Base-by-base conservation (phyloP, 1,140 invertebrate species). In the Bombus terrestris region DNA sequence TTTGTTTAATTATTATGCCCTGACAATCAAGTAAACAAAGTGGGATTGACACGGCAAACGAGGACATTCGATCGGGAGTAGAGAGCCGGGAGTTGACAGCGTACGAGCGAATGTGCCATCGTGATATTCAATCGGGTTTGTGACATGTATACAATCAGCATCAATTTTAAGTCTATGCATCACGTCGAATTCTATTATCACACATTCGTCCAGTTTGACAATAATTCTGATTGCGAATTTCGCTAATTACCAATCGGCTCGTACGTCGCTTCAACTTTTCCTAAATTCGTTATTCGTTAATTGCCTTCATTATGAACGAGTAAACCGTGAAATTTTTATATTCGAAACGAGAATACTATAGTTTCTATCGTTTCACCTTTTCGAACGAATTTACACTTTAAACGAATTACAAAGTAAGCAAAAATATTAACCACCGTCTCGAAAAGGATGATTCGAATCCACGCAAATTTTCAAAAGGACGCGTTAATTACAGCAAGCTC, bases 131-230 rank as follows among this genome's bases (percentile, higher is more conserved):
- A 73, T 53, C n/a, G 41, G 6, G 18, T 53, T 37, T 41, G n/a
- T 2, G 22, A 37, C 35, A 10, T 15, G 75, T 41, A 85, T 77
- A 22, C 47, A 72, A 72, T 72, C 43, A 41, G 75, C 28, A 72
- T 72, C 68, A 73, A 85, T 80, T 80, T 79, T 62, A 72, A 64
- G 74, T 77, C 62, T 37, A 35, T 37, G 73, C n/a, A 13, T 76
- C 64, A 22, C 28, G 22, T 9, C 10, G 35, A 69, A 83, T 57
- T 85, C 53, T 59, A 59, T 72, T 37, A 43, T 0, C 74, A 8
- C 2, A 0, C 22, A 32, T 32, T 32, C 32, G 28, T 1, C 47
- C 39, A 13, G 13, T 10, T 35, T 37, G 68, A 80, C 76, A 35
- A 53, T 53, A 53, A 80, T 72, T 39, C 18, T 53, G 68, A 85